phyloP scores from a whole-genome alignment of 2,113 vertebrate species.

The Brachyistius frenatus region DNA sequence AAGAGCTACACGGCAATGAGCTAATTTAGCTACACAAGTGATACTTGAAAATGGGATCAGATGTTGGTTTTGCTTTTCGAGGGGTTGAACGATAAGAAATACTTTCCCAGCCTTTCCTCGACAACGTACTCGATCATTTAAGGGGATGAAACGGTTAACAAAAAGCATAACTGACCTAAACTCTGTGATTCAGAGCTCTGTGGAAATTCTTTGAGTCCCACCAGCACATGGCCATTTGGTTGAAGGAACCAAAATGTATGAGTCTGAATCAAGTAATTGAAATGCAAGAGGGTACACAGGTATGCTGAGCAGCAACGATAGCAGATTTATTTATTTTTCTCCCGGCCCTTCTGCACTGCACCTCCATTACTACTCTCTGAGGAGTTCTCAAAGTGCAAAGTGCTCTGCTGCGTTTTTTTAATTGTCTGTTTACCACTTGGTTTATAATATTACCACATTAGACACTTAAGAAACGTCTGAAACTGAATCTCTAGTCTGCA shows the following conservation, averaged over 20 bases:
- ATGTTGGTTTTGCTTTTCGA: too few relatives aligned
- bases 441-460: conserved; percentile 12
- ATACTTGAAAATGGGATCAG: too few relatives aligned
- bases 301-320: conserved; percentile 16
- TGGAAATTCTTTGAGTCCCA: not conserved
- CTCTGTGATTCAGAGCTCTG: conserved; percentile 11
- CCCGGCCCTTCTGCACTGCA: not conserved
- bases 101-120: too few relatives aligned
- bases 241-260: not conserved
- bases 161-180: not conserved
- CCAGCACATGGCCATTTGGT: not conserved
- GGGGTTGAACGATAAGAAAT: too few relatives aligned
- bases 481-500: not conserved
- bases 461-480: not conserved
- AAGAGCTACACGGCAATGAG: not conserved
- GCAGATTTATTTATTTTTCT: not conserved
- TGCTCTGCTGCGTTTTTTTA: not conserved
- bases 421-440: conserved; percentile 11
- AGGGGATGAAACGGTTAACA: too few relatives aligned
- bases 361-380: conserved; percentile 8
- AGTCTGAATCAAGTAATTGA: conserved; percentile 28
- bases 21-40: too few relatives aligned
- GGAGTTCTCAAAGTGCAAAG: conserved; percentile 11
- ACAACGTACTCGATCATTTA: too few relatives aligned
- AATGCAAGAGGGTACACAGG: conserved; percentile 22